Evolutionary conservation across 2,888 invertebrate genomes (phyloP), one percentile per base, ranked within the genome.

Genomic region (Ceraclea dissimilis): DNA sequence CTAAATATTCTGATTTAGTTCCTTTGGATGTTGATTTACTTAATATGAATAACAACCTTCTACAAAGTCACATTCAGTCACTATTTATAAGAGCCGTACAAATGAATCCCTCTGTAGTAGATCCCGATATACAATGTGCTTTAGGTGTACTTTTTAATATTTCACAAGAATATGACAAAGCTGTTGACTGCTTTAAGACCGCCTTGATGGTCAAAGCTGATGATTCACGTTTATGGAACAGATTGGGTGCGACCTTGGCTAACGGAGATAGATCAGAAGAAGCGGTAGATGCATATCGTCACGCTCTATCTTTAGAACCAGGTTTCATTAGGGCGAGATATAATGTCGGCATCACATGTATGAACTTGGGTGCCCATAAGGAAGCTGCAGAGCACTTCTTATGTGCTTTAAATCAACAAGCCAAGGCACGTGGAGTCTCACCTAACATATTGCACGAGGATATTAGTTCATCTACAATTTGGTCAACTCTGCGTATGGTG

Each of bases 321-420:
- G 97, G 97, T 2, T 99, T 93, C 71, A 93, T 99, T 61, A 81
- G 99, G 58, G 96, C 97, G 6, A 82, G 99, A 59, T 99, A 96
- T 70, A 99, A 99, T 76, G 88, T 99, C 57, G 98, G 97, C 21
- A 96, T 99, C 54, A 93, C 95, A 58, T 99, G 98, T 69, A 92
- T 98, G 74, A 97, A 97, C 73, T 80, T 99, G 48, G 88, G 90
- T 64, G 93, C 94, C 47, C 90, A 97, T 68, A 94, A 87, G 67
- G 90, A 98, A 75, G 96, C 98, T 5, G 92, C 90, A 13, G 96
- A 97, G 70, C 98, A 99, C 76, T 88, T 99, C 66, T 71, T 98
- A 50, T 87, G 88, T 2, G 96, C 97, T 0, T 74, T 99, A 34
- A 95, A 93, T 71, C 88, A 95, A 71, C 98, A 99, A 76, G 83